Evolutionary conservation across 2,113 vertebrate species (phyloP).

Genomic region (Tor tambroides): DNA sequence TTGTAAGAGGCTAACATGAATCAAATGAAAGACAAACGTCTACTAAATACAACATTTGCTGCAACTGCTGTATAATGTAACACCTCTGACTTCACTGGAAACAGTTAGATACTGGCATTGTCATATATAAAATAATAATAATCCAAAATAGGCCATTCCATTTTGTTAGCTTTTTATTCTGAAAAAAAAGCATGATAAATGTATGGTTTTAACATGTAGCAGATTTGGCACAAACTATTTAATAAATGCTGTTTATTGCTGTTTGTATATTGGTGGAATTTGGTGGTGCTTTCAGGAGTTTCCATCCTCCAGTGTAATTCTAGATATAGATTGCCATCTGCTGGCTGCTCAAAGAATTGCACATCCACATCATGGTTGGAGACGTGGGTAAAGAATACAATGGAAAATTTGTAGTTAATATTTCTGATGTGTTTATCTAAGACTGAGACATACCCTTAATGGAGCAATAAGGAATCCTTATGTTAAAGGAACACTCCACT

Average conservation of each 20-base stretch:
- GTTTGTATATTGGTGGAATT: neutral
- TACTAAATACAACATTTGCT: too few species aligned
- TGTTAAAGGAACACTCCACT: too few species aligned
- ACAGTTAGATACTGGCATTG: too few species aligned
- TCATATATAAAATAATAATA: too few species aligned
- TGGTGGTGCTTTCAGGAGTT: neutral
- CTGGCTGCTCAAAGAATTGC: slow-evolving; percentile 13
- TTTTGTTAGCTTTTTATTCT: too few species aligned
- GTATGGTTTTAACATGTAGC: neutral
- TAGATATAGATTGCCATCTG: slow-evolving; percentile 35
- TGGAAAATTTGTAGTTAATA: neutral
- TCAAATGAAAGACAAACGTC: too few species aligned
- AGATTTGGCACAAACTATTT: neutral
- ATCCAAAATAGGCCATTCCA: too few species aligned
- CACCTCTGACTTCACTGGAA: neutral
- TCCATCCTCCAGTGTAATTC: neutral
- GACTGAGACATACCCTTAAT: neutral
- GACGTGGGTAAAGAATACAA: neutral
- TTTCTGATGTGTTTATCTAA: neutral
- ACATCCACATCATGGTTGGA: neutral
- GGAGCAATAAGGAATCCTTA: neutral
- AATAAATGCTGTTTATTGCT: slow-evolving; percentile 5
- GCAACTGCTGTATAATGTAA: too few species aligned
- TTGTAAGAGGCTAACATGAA: too few species aligned
- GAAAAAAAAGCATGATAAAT: neutral